A percentile compares a stretch with the other conserved stretches of the same genome.
Conservation (phyloP, 2,113 vertebrate genomes). For the Sander lucioperca region DNA sequence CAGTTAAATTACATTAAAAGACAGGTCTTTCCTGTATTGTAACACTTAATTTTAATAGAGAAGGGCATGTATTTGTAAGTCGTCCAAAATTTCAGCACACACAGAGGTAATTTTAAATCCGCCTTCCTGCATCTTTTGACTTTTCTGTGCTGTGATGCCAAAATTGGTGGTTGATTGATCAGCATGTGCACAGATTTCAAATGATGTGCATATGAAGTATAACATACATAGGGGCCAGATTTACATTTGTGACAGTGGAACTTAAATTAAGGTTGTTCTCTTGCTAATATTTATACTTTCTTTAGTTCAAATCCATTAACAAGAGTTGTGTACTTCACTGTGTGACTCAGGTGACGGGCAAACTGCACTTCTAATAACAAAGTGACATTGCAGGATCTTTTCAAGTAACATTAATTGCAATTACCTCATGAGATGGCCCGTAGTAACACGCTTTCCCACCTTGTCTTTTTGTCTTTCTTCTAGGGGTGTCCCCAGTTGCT, state of each 20-base stretch:
- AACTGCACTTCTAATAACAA: not conserved
- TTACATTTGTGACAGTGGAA: not conserved
- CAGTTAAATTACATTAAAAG: not conserved
- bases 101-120: not conserved
- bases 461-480: conserved; percentile 9
- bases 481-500: conserved; percentile 97
- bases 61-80: not conserved
- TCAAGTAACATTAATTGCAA: not conserved
- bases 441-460: not conserved
- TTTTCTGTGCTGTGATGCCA: not conserved
- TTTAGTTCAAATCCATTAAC: not conserved
- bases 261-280: not conserved
- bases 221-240: not conserved
- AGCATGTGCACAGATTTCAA: not conserved
- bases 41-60: too few relatives aligned
- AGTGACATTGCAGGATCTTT: not conserved
- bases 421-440: not conserved
- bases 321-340: not conserved
- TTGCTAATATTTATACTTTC: not conserved
- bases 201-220: not conserved
- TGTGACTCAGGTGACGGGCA: not conserved
- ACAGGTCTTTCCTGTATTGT: not conserved
- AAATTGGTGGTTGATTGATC: not conserved
- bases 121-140: not conserved
- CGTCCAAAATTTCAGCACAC: too few relatives aligned